Evolutionary conservation across 1,140 invertebrate genomes (phyloP).

Genomic region (Semibalanus balanoides): DNA sequence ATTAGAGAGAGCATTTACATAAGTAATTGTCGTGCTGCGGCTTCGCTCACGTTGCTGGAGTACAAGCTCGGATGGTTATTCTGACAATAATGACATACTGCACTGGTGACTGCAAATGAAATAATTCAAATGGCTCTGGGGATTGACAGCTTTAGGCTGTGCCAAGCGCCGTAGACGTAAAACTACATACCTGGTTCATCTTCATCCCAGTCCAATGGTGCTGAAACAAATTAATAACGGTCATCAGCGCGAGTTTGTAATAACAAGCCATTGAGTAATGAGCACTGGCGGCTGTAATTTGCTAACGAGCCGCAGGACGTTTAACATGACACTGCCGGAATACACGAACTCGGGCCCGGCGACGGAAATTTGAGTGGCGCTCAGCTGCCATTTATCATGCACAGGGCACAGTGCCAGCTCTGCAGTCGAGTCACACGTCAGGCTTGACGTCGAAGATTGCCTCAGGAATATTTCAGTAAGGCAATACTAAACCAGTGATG

Average conservation of each 20-base stretch:
- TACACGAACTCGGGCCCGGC: background rate
- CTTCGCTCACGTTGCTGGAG: too few relatives aligned
- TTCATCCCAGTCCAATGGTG: background rate
- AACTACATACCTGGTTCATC: background rate
- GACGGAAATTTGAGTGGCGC: background rate
- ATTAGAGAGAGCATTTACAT: too few relatives aligned
- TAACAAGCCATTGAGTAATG: background rate
- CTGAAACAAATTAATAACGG: background rate
- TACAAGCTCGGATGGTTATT: background rate
- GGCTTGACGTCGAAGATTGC: too few relatives aligned
- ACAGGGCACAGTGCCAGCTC: too few relatives aligned
- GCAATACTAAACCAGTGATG: too few relatives aligned
- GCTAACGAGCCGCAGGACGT: too few relatives aligned
- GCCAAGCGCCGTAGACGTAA: background rate
- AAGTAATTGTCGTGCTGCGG: background rate
- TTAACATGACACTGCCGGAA: too few relatives aligned
- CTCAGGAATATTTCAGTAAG: too few relatives aligned
- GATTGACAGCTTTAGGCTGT: background rate
- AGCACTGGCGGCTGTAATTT: too few relatives aligned
- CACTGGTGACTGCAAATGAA: background rate
- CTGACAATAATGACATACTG: background rate
- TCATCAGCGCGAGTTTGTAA: background rate
- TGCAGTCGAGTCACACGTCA: too few relatives aligned
- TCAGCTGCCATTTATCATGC: background rate
- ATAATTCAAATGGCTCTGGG: background rate